Conservation (phyloP, 2,113 vertebrate genomes). For the Tragelaphus strepsiceros region DNA sequence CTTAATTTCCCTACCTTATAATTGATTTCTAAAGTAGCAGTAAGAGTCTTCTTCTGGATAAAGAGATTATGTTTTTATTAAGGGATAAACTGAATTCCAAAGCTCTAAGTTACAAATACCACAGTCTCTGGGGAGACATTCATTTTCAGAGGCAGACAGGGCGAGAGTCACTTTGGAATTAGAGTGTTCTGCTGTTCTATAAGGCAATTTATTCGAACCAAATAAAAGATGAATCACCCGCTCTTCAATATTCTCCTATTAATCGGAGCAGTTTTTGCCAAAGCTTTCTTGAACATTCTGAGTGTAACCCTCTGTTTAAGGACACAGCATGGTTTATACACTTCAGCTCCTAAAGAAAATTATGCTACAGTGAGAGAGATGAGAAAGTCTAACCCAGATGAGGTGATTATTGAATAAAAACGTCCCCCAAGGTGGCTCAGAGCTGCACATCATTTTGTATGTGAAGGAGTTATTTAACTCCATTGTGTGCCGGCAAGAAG, state of each 20-base stretch:
- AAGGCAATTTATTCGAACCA: constrained; percentile 54
- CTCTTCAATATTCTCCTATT: constrained; percentile 49
- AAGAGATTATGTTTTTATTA: constrained; percentile 62
- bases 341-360: neutral
- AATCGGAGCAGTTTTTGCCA: constrained; percentile 44
- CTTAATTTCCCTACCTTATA: neutral
- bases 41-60: constrained; percentile 36
- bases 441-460: neutral
- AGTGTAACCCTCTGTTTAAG: neutral
- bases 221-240: constrained; percentile 59
- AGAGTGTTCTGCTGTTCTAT: constrained; percentile 37
- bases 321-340: neutral
- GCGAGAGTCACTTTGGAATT: constrained; percentile 18
- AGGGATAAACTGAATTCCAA: constrained; percentile 41
- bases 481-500: neutral
- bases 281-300: constrained; percentile 59
- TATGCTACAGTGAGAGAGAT: neutral
- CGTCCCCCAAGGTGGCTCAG: neutral
- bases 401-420: constrained; percentile 1
- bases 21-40: constrained; percentile 48
- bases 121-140: constrained; percentile 42
- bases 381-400: neutral
- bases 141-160: constrained; percentile 33
- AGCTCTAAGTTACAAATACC: constrained; percentile 29
- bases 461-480: neutral